Evolutionary conservation across 2,888 invertebrate species (phyloP), one percentile per base, ranked within the genome.

Genomic region (Mythimna impura): DNA sequence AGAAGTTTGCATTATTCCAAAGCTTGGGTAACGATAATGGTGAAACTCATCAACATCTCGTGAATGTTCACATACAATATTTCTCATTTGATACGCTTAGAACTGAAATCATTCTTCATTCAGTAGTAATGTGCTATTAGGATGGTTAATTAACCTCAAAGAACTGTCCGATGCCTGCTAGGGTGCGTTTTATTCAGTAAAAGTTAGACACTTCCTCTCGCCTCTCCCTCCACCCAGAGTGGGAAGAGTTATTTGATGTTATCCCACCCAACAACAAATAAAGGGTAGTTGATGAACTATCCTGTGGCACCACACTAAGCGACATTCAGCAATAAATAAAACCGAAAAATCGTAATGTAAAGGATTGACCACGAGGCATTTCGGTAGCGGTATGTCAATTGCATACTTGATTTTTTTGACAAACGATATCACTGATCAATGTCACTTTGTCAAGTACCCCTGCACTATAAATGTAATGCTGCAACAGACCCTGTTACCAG

Each of bases 61-160:
- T 55, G 12, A 71, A 81, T 68, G 30, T 58, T 61, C 20, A 60
- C 65, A 43, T 40, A 66, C 47, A 68, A 66, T 55, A 63, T 66
- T 71, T 76, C 25, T 12, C 30, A 60, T 71, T 71, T 20, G 71
- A 63, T 58, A 54, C 65, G 47, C 57, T 17, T 50, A 43, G 20
- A 52, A 61, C 22, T 55, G 6, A 3, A 22, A 17, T 70, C 34
- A n/a, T 72, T 57, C 43, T 64, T 64, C 9, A 71, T 57, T 66
- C n/a, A 43, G 25, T 5, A 54, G 40, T 70, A 30, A 58, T 52
- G 20, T 62, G 25, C 8, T 30, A 22, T 58, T 60, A 47, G 6
- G 17, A 20, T 20, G 14, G 14, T 43, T 5, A 47, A 20, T 47
- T 47, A 47, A 47, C 17, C 6, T 47, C 17, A 47, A 47, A 47